Base-by-base conservation (phyloP, 2,888 invertebrate species). In the Acleris holmiana region DNA sequence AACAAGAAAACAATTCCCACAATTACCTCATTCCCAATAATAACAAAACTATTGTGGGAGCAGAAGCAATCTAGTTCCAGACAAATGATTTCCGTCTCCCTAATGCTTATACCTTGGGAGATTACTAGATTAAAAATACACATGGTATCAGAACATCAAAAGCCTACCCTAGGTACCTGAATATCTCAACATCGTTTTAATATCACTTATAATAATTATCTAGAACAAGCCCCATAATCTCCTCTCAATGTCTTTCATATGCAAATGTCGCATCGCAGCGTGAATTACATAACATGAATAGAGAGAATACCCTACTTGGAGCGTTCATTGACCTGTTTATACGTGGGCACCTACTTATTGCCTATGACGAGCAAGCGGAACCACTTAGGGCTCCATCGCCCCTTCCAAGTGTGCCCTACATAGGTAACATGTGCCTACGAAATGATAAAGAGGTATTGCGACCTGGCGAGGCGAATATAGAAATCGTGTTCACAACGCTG, bases 291-390 rank as follows among this genome's bases (percentile, higher is more conserved):
- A 41, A 6, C 10, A 41, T n/a, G 15, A 41, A n/a, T 41, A n/a
- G 41, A 41, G 13, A n/a, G 15, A 41, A 41, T n/a, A 15, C 15
- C 41, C 41, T n/a, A n/a, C 15, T 41, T 40, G 53, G 13, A 40
- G 40, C 53, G 53, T 40, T 40, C 53, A 15, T 53, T 53, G 53
- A 53, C 53, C 53, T 40, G 53, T 35, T 18, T 53, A 40, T 19
- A 40, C 8, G 10, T 29, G 29, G 29, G 3, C 29, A 29, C 29
- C 29, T 40, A 29, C 53, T 35, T 18, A n/a, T 51, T 40, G 53
- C 35, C 40, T 51, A 17, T 18, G 51, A 53, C 19, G 5, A 17
- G 35, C 18, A 35, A 10, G 19, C 6, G 35, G 15, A 25, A 35
- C 29, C 19, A 53, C 35, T 41, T 41, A 53, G 18, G 40, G 35